Conservation (phyloP, 2,113 vertebrate genomes). For the Echinops telfairi region DNA sequence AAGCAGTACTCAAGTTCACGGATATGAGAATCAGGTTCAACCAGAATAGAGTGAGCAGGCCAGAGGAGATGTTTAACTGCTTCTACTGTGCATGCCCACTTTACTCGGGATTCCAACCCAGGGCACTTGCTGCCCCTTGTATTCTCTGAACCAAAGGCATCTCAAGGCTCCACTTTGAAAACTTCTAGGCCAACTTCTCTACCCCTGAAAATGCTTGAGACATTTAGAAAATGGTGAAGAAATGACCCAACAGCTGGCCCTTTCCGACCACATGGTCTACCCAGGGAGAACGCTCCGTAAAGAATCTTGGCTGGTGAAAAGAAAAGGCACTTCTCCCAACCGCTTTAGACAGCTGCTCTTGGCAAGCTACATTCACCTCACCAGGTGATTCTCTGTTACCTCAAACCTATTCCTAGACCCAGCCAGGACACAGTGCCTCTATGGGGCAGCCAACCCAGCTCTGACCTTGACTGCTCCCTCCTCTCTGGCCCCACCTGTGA, state of each 20-base stretch:
- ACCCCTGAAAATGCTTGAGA: background rate
- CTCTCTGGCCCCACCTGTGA: background rate
- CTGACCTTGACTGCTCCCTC: background rate
- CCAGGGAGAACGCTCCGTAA: background rate
- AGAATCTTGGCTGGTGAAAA: background rate
- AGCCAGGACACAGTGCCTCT: background rate
- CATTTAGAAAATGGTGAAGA: background rate
- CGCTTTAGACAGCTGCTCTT: background rate
- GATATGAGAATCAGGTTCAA: background rate
- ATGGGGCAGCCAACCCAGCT: background rate
- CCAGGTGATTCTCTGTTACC: background rate
- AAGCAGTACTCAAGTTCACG: background rate
- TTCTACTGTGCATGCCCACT: background rate
- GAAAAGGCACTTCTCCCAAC: background rate
- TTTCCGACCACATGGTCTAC: background rate
- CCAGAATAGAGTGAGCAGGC: background rate
- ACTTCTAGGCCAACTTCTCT: background rate
- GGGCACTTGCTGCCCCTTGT: background rate
- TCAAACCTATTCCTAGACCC: background rate
- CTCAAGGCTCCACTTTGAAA: background rate
- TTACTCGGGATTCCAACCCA: background rate
- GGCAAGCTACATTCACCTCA: background rate
- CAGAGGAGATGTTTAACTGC: accelerated
- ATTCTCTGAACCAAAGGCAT: background rate
- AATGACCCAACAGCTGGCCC: background rate